phyloP scores from a whole-genome alignment of 2,888 invertebrate genomes.

The Serripes groenlandicus region DNA sequence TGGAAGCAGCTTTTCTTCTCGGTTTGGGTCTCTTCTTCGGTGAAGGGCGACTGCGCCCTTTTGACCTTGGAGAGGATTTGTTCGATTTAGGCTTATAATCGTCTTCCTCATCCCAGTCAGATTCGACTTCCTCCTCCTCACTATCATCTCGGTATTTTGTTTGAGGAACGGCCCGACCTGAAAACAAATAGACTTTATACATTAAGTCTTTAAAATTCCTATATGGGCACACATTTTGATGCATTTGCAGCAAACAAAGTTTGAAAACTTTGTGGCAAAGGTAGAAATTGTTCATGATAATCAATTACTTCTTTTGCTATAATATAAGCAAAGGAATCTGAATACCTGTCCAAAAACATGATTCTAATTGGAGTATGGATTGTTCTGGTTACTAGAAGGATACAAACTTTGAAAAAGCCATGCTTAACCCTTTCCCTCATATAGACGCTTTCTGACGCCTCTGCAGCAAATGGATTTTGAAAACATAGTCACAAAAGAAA shows the following conservation, averaged over 20 bases:
- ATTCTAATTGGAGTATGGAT: too few species aligned
- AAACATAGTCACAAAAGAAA: too few species aligned
- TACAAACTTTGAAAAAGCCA: too few species aligned
- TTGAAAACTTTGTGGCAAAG: not conserved
- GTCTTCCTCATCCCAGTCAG: constrained; percentile 60
- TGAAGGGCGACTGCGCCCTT: constrained; percentile 23
- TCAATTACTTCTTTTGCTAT: not conserved
- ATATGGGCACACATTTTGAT: not conserved
- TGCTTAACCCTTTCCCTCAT: too few species aligned
- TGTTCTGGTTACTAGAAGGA: too few species aligned
- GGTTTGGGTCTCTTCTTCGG: constrained; percentile 50
- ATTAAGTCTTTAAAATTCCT: not conserved
- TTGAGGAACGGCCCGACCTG: constrained; percentile 41
- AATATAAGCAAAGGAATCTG: too few species aligned
- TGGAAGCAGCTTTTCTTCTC: constrained; percentile 41
- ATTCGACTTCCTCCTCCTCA: constrained; percentile 60
- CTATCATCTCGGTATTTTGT: constrained; percentile 60
- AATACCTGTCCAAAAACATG: too few species aligned
- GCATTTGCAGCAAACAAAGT: not conserved
- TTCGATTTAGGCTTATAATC: constrained; percentile 48
- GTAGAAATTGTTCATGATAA: not conserved
- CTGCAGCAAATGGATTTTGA: too few species aligned
- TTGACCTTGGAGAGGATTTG: constrained; percentile 7
- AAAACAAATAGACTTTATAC: not conserved
- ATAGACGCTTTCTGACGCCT: too few species aligned